Base-by-base conservation (phyloP, 2,113 vertebrate genomes). In the Silurus asotus region DNA sequence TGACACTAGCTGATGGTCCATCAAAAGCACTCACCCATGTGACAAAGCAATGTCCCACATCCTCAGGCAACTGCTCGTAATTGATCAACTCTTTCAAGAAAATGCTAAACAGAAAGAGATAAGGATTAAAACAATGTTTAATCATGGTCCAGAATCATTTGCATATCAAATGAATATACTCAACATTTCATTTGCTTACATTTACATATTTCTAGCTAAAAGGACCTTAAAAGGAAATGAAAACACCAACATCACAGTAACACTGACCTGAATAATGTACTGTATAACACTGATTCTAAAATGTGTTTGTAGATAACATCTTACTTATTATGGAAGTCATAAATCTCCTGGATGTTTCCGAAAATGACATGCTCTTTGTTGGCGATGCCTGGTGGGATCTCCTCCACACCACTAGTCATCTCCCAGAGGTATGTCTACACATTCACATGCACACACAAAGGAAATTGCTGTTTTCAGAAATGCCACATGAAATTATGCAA, bases 31-130 rank as follows among this genome's bases (percentile, higher is more conserved):
- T 86, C 95, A 99, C 98, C 98, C 98, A 99, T 88, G 98, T 99
- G 90, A 99, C 98, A 61, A 99, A 99, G 93, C 98, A 99, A 90
- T 99, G 98, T 64, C 98, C 98, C 77, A 99, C 97, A 64, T 99
- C 98, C 87, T 99, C 98, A 67, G 98, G 98, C 56, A 99, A 95
- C 92, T 99, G 98, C 88, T 99, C 98, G 0, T 99, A 99, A 92
- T 99, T 99, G 93, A 99, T 96, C 86, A 99, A 93, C 93, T 99
- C 98, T 94, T 99, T 99, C 82, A 99, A 94, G 91, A 99, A 99
- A 92, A 98, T 97, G 93, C 98, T 99, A 93, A 90, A 87, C 55
- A 69, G 48, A 82, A 76, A 91, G 15, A 74, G 51, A 85, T 15
- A 15, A 59, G 61, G 45, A 90, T 74, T 45, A n/a, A 82, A 87